Evolutionary conservation across 2,888 invertebrate genomes (phyloP).

Genomic region (Metalampra italica): DNA sequence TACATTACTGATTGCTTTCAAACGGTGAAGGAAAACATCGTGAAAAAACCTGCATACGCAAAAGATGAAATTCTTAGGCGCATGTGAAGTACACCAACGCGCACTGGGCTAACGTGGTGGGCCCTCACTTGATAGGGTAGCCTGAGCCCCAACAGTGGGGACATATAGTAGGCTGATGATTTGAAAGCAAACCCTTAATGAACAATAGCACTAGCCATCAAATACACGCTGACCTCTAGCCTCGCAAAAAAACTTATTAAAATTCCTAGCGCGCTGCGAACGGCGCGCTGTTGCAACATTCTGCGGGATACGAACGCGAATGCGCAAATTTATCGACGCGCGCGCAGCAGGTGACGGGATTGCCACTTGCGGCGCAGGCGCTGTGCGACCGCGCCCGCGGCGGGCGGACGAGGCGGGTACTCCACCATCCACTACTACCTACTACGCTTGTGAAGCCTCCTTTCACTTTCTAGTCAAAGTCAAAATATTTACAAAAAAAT

Average conservation of each 20-base stretch:
- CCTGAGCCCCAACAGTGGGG: too few species aligned
- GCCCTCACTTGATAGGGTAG: too few species aligned
- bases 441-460: too few species aligned
- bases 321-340: constrained; percentile 17
- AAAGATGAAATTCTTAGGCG: too few species aligned
- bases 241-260: constrained; percentile 3
- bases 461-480: too few species aligned
- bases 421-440: neutral
- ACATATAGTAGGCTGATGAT: too few species aligned
- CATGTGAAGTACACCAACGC: too few species aligned
- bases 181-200: neutral
- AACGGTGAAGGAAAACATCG: too few species aligned
- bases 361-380: constrained; percentile 15
- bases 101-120: too few species aligned
- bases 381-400: constrained; percentile 4
- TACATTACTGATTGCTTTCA: too few species aligned
- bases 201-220: neutral
- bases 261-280: neutral
- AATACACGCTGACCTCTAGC: neutral
- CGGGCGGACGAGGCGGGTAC: constrained; percentile 2
- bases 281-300: neutral
- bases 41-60: too few species aligned
- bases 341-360: constrained; percentile 26
- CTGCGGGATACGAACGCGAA: neutral
- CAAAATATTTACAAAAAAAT: too few species aligned